phyloP scores from a whole-genome alignment of 2,888 invertebrate species.

The Morpho helenor region DNA sequence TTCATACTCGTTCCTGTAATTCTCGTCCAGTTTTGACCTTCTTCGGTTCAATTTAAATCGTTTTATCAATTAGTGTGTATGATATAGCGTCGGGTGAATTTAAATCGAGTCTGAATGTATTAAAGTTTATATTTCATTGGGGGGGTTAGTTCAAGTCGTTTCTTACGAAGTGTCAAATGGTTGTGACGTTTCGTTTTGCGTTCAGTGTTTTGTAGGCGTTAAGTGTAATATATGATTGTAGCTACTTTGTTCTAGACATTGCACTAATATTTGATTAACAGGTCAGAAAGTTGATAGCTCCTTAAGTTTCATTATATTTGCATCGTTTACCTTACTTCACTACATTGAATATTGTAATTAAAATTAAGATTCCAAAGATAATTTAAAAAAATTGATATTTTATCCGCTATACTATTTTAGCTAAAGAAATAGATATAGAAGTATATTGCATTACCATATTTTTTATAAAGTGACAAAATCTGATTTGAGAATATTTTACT shows the following conservation, averaged over 20 bases:
- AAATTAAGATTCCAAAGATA: no score
- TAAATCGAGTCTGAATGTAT: neutral
- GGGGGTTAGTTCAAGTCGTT: slow-evolving; percentile 1
- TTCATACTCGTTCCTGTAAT: slow-evolving; percentile 40
- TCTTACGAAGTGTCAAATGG: slow-evolving; percentile 12
- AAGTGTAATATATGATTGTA: neutral
- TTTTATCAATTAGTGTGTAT: slow-evolving; percentile 34
- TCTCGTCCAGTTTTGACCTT: slow-evolving; percentile 51
- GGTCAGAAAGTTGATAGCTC: no score
- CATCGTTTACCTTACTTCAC: no score
- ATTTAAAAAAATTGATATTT: no score
- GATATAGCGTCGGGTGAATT: slow-evolving; percentile 1
- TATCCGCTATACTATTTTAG: no score
- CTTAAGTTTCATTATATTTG: no score
- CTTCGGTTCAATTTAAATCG: slow-evolving; percentile 40
- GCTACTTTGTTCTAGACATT: neutral
- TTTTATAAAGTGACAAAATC: no score
- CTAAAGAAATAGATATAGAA: no score
- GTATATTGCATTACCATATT: no score
- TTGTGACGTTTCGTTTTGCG: slow-evolving; percentile 6
- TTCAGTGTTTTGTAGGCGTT: slow-evolving; percentile 10
- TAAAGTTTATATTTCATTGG: slow-evolving; percentile 8
- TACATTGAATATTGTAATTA: no score
- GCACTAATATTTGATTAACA: neutral
- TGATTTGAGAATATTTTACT: no score